Evolutionary conservation across 2,797 vertebrate genomes (phyloP), one percentile per base, ranked within the genome.

Genomic region (Typhlichthys subterraneus): DNA sequence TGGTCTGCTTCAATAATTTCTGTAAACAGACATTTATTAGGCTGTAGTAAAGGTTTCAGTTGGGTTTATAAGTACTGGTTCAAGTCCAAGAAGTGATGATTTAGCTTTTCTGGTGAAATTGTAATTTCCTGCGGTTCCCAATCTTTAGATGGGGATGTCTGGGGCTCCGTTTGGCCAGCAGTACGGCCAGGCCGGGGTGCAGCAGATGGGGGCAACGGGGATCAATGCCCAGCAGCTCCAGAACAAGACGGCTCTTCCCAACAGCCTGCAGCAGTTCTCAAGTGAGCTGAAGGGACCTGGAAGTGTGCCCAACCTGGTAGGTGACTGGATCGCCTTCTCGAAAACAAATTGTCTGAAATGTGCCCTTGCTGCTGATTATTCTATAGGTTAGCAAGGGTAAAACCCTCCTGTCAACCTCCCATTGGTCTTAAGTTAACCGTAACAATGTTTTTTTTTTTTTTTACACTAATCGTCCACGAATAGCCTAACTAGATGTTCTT

Each of bases 271-370:
- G 75, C 86, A 94, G 69, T 98, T 97, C 77, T 90, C 95, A 63
- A 65, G 92, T 13, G 96, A 97, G 73, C 89, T 97, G 85, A 98
- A 98, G 90, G 95, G 91, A 79, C 86, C 94, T 85, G 92, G 94
- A 0, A 95, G 84, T 65, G 92, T 97, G 92, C 93, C 95, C 91
- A 98, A 95, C 85, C 94, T 98, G 95, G 96, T 97, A 85, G 95
- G 95, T 87, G 66, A 71, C 70, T 6, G 1, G 14, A 29, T 14
- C 0, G 5, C 11, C 63, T 33, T 63, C 72, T 86, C 83, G 85
- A 14, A 8, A 12, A 14, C 57, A 59, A 60, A 7, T 1, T 23
- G 12, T 49, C 23, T 53, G 23, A 55, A 55, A 29, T 53, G 12
- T 56, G 42, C 53, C 6, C 7, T 9, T 29, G 1, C 2, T 0